Conservation (phyloP, 2,888 invertebrate species). For the Eristalinus sepulchralis region DNA sequence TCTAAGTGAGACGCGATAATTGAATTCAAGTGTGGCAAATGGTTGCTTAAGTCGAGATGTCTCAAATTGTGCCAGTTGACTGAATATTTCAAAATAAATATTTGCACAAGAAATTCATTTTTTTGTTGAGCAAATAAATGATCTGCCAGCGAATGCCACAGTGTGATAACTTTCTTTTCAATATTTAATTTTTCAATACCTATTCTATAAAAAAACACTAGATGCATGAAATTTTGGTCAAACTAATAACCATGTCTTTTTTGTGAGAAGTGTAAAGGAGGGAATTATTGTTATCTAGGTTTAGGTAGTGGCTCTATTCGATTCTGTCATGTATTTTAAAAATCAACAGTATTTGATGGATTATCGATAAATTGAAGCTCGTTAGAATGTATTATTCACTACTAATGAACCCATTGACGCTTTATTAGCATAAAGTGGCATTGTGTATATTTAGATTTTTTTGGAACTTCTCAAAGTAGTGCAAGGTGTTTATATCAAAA, state of each 20-base stretch:
- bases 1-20: background rate
- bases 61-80: background rate
- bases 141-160: background rate
- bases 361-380: too few species aligned
- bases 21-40: background rate
- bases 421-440: too few species aligned
- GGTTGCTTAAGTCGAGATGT: background rate
- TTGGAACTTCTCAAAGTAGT: too few species aligned
- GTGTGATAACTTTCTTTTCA: background rate
- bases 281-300: too few species aligned
- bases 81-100: background rate
- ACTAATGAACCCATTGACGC: too few species aligned
- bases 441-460: too few species aligned
- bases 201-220: background rate
- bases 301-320: too few species aligned
- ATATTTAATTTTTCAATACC: background rate
- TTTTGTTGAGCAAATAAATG: background rate
- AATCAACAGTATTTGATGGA: too few species aligned
- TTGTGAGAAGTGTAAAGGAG: background rate
- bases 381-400: too few species aligned
- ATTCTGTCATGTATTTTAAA: too few species aligned
- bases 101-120: background rate
- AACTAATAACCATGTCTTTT: background rate
- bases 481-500: too few species aligned
- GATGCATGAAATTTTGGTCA: background rate